A percentile compares a stretch with the other conserved stretches of the same genome.
Evolutionary conservation across 2,888 invertebrate genomes (phyloP).

Genomic region (Conomelus anceps): DNA sequence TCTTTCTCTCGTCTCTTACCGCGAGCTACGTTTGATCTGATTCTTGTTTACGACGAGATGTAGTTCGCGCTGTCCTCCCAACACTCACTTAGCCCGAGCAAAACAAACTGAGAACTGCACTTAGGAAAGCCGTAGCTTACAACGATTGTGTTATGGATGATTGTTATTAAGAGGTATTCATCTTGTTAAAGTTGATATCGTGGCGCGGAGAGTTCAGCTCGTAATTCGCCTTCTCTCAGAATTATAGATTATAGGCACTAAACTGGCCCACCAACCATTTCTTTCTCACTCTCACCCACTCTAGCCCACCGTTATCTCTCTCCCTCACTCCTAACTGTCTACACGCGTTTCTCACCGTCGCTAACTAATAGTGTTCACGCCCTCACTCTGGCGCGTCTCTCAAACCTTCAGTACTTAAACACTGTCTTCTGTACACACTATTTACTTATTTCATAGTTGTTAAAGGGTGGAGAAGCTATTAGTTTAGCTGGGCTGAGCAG

Average conservation of each 20-base stretch:
- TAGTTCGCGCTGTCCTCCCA: conserved; percentile 10
- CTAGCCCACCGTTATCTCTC: neutral
- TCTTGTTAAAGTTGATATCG: neutral
- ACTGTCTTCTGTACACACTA: neutral
- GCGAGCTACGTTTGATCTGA: neutral
- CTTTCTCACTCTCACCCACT: neutral
- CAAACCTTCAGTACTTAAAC: no score
- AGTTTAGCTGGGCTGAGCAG: no score
- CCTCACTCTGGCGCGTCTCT: neutral
- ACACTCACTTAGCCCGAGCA: conserved; percentile 2
- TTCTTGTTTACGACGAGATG: conserved; percentile 7
- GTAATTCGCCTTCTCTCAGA: neutral
- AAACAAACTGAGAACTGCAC: conserved; percentile 2
- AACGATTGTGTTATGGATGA: neutral
- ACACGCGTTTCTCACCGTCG: neutral
- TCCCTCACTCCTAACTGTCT: neutral
- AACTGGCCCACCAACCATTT: neutral
- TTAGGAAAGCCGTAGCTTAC: neutral
- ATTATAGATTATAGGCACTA: neutral
- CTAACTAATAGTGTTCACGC: neutral
- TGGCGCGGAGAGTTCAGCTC: neutral
- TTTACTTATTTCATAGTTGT: neutral
- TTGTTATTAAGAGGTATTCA: neutral
- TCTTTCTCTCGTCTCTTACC: neutral
- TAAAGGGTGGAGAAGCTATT: neutral